Conservation (phyloP, 2,888 invertebrate species). For the Andrena fulva region DNA sequence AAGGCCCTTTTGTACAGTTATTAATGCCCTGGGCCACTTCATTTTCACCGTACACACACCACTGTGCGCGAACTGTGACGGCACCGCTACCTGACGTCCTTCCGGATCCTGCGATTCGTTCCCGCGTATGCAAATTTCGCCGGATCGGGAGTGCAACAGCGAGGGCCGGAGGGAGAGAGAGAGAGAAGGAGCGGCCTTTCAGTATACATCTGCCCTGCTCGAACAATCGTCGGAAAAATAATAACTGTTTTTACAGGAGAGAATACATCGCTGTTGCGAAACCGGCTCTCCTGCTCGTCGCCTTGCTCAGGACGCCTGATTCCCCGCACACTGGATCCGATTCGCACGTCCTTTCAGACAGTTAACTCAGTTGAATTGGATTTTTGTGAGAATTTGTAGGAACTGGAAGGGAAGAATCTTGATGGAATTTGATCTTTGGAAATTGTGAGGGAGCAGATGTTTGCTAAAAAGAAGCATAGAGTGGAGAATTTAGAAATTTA, state of each 20-base stretch:
- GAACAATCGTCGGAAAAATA: slow-evolving; percentile 81
- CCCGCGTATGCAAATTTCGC: slow-evolving; percentile 81
- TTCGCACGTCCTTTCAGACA: not conserved
- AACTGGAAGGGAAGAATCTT: too few species aligned
- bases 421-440: too few species aligned
- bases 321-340: slow-evolving; percentile 18
- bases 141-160: slow-evolving; percentile 53
- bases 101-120: slow-evolving; percentile 79
- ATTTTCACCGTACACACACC: slow-evolving; percentile 77
- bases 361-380: too few species aligned
- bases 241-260: slow-evolving; percentile 82
- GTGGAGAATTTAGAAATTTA: not conserved
- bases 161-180: slow-evolving; percentile 45
- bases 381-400: too few species aligned
- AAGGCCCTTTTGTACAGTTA: slow-evolving; percentile 80
- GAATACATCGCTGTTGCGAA: slow-evolving; percentile 72
- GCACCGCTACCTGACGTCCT: slow-evolving; percentile 78
- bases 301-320: slow-evolving; percentile 19
- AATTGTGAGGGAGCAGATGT: too few species aligned
- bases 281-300: slow-evolving; percentile 53
- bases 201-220: slow-evolving; percentile 79
- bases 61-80: slow-evolving; percentile 49
- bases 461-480: too few species aligned
- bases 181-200: slow-evolving; percentile 66
- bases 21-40: slow-evolving; percentile 83